Evolutionary conservation across 1,140 invertebrate genomes (phyloP).

Genomic region (Sweltsa coloradensis): DNA sequence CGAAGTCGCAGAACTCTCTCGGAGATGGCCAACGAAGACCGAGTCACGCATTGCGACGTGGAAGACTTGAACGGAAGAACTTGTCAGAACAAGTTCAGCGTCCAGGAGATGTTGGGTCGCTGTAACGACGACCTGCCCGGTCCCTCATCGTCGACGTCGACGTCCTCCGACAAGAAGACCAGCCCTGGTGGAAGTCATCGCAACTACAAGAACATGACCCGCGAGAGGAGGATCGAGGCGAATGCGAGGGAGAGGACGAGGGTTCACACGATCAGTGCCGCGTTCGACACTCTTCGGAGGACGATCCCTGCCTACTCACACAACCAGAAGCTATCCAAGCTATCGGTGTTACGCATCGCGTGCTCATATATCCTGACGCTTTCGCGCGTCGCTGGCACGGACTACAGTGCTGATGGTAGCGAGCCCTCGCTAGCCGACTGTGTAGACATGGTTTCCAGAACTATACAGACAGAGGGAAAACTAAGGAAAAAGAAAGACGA

Average conservation of each 20-base stretch:
- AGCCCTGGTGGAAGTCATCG: conserved; percentile 39
- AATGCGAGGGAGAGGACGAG: conserved; percentile 84
- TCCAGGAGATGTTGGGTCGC: conserved; percentile 27
- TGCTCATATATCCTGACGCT: conserved; percentile 83
- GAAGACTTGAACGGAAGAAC: too few species aligned
- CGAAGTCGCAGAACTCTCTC: too few species aligned
- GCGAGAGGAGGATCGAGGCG: conserved; percentile 81
- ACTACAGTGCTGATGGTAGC: conserved; percentile 39
- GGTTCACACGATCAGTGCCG: conserved; percentile 89
- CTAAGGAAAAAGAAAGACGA: conserved; percentile 76
- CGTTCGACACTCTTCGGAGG: conserved; percentile 75
- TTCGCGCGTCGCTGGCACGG: conserved; percentile 48
- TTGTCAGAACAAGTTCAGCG: conserved; percentile 20
- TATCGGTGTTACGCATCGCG: conserved; percentile 82
- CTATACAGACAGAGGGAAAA: conserved; percentile 86
- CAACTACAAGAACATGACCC: conserved; percentile 92
- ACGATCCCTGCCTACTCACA: conserved; percentile 83
- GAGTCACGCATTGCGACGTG: too few species aligned
- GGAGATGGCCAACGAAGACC: too few species aligned
- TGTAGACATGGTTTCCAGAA: conserved; percentile 72
- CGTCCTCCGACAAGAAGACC: conserved; percentile 6
- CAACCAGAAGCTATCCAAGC: conserved; percentile 84
- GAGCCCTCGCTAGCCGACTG: conserved; percentile 52
- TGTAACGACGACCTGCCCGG: conserved; percentile 17
- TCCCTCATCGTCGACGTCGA: conserved; percentile 1